Evolutionary conservation across 2,797 vertebrate genomes (phyloP).

Genomic region (Chaetodon trifasciatus): DNA sequence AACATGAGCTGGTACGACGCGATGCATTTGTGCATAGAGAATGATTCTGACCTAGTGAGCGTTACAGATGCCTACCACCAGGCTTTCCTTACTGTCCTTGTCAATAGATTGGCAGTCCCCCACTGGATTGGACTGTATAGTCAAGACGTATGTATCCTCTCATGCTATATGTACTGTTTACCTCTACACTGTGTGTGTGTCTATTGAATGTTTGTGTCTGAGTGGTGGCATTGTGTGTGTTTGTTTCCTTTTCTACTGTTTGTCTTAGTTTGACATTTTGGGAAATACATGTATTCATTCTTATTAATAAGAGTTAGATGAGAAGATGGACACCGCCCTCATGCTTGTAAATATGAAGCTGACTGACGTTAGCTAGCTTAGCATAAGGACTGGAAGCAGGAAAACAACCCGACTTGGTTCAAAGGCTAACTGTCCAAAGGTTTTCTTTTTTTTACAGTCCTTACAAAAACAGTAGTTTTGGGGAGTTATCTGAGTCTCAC

Average conservation of each 20-base stretch:
- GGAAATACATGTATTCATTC: background rate
- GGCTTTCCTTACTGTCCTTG: conserved; percentile 93
- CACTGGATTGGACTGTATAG: conserved; percentile 96
- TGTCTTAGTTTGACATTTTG: conserved; percentile 1
- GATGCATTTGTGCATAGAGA: conserved; percentile 85
- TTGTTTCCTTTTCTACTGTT: conserved; percentile 1
- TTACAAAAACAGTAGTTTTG: too few relatives aligned
- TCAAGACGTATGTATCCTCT: conserved; percentile 86
- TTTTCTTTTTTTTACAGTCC: too few relatives aligned
- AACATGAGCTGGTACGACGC: conserved; percentile 96
- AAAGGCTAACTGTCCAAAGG: too few relatives aligned
- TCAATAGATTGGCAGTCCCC: conserved; percentile 87
- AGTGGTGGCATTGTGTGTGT: conserved; percentile 12
- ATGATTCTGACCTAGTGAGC: conserved; percentile 90
- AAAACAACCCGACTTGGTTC: background rate
- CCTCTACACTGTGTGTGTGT: conserved; percentile 25
- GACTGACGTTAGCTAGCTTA: background rate
- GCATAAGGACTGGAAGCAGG: too few relatives aligned
- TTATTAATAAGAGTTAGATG: background rate
- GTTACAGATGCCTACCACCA: conserved; percentile 93
- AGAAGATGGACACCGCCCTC: background rate
- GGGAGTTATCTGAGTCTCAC: too few relatives aligned
- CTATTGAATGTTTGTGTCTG: background rate
- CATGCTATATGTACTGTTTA: conserved; percentile 21
- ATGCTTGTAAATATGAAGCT: background rate